Evolutionary conservation across 2,888 invertebrate species (phyloP).

Genomic region (Leptinotarsa rubiginosa): DNA sequence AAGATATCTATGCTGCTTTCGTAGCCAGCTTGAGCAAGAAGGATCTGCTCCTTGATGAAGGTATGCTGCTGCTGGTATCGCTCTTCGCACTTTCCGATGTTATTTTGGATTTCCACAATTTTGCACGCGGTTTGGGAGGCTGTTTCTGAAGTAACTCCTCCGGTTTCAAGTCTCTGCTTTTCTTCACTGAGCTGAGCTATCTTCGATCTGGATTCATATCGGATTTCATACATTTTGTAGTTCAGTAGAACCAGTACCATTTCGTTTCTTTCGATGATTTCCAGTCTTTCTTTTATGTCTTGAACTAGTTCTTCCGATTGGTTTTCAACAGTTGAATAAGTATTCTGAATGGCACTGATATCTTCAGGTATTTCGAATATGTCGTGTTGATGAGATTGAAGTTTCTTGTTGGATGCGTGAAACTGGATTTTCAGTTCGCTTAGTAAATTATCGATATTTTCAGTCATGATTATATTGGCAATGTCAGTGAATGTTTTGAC

Average conservation of each 20-base stretch:
- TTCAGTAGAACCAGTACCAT: slow-evolving; percentile 55
- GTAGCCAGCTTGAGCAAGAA: slow-evolving; percentile 54
- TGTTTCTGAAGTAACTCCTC: slow-evolving; percentile 35
- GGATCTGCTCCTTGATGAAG: slow-evolving; percentile 52
- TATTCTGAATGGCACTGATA: slow-evolving; percentile 47
- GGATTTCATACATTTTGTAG: slow-evolving; percentile 57
- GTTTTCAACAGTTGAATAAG: slow-evolving; percentile 46
- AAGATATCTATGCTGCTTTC: slow-evolving; percentile 50
- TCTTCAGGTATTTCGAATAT: slow-evolving; percentile 23
- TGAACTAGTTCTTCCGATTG: slow-evolving; percentile 44
- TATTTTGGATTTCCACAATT: slow-evolving; percentile 53
- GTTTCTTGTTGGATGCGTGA: slow-evolving; percentile 30
- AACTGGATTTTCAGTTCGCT: slow-evolving; percentile 33
- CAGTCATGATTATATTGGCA: not conserved
- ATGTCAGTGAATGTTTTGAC: slow-evolving; percentile 10
- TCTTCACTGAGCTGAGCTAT: slow-evolving; percentile 51
- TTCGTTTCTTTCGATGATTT: slow-evolving; percentile 55
- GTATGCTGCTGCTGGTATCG: slow-evolving; percentile 51
- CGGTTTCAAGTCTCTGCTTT: slow-evolving; percentile 47
- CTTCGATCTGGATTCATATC: slow-evolving; percentile 52
- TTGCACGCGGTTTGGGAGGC: slow-evolving; percentile 48
- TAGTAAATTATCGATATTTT: slow-evolving; percentile 31
- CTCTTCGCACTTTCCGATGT: slow-evolving; percentile 53
- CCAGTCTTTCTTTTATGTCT: slow-evolving; percentile 45
- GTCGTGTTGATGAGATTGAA: slow-evolving; percentile 18